Conservation (phyloP, 2,113 vertebrate genomes). For the Irena cyanogastra region DNA sequence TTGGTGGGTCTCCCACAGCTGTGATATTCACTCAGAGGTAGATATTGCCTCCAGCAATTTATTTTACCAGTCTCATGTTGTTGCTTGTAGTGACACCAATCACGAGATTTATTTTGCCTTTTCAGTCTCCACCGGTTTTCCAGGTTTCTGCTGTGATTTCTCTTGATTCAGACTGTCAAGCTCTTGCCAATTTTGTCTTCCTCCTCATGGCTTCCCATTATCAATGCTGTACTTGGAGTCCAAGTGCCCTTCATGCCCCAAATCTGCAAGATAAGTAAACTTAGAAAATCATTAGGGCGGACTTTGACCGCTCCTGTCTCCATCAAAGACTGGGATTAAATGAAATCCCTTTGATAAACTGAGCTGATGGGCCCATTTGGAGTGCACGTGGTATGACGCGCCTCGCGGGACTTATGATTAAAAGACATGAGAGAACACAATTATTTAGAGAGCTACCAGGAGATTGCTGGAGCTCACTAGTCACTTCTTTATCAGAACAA, state of each 20-base stretch:
- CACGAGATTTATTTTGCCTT: background rate
- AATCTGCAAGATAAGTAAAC: conserved; percentile 41
- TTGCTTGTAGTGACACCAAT: background rate
- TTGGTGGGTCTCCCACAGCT: background rate
- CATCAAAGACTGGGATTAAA: conserved; percentile 40
- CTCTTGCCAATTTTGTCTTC: background rate
- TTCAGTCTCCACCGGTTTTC: background rate
- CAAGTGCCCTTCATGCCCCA: background rate
- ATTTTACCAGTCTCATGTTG: background rate
- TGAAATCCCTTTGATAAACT: conserved; percentile 39
- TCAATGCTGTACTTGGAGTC: background rate
- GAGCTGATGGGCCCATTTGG: conserved; percentile 34
- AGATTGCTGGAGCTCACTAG: background rate
- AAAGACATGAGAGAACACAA: conserved; percentile 21
- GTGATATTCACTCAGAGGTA: background rate
- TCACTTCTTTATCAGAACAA: background rate
- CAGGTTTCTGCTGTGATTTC: background rate
- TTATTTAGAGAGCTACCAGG: conserved; percentile 5
- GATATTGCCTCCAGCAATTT: background rate
- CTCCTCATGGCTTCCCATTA: background rate
- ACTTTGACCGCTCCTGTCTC: background rate
- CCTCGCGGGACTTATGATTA: background rate
- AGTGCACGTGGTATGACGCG: background rate
- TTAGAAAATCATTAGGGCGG: conserved; percentile 31
- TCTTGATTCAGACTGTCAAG: background rate